Evolutionary conservation across 2,888 invertebrate species (phyloP), one percentile per base, ranked within the genome.

Genomic region (Ephialtes manifestator): DNA sequence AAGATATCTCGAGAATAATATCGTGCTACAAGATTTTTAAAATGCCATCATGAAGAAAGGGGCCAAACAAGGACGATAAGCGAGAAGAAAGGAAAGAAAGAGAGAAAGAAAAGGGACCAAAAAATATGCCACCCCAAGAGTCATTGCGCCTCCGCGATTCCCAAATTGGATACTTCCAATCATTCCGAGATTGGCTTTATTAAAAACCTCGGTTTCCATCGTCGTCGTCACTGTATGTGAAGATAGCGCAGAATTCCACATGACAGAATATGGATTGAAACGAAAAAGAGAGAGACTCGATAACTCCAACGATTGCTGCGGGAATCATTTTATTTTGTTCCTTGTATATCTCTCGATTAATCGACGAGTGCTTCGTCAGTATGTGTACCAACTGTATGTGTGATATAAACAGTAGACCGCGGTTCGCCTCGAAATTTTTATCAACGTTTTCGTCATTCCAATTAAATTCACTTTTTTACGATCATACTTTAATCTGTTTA

Each of bases 1-100:
- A 7, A n/a, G 79, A 84, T 84, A 77, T 46, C 43, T n/a, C 43
- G 58, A 71, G 48, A 68, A 77, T 74, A 81, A 84, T 84, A 84
- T 70, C 65, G 70, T 20, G 13, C 43, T 43, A 43, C 70, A 63
- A 63, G 24, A 53, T 74, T 60, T 74, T 65, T 65, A 18, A 20
- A 31, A 43, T 2, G 46, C n/a, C 7, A 55, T 11, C 11, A 48
- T 15, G 20, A 63, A 60, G 20, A 43, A 63, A 48, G 63, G 18
- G 35, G 63, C 28, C 10, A 28, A 20, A 46, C 39, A 5, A 18
- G 58, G 28, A 18, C 48, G 60, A 63, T 13, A 39, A 65, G 65
- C 18, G 39, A 20, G 39, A 20, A 7, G 31, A 39, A 43, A 39
- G 15, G 18, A n/a, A 15, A 13, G 60, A 15, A n/a, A 15, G 60